Evolutionary conservation across 1,140 invertebrate genomes (phyloP), one percentile per base, ranked within the genome.

Genomic region (Rhagoletis zephyria): DNA sequence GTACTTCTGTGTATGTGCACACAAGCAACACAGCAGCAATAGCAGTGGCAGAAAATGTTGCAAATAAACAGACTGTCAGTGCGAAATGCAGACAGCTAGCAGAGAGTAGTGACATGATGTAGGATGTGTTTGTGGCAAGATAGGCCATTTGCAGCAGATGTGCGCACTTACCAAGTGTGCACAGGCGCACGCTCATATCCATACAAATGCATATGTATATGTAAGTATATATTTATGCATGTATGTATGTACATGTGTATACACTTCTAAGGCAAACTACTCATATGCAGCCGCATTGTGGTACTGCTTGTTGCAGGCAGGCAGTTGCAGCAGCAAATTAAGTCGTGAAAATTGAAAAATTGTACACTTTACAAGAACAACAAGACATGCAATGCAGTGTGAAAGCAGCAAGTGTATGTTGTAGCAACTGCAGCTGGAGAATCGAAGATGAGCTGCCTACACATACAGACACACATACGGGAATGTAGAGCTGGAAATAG

Each of bases 271-370:
- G 30, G 30, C 74, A 3, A 81, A 81, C n/a, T 51, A 81, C 74
- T 30, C 74, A 81, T 40, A 19, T 59, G 74, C 74, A 81, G 48
- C 30, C 30, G 30, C 19, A 81, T 81, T 59, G 16, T 56, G 45
- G 86, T 16, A 7, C 48, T 85, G 9, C 16, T 40, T 86, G 85
- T 56, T 86, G 56, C 56, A 63, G 12, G 30, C 30, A 30, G 30
- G 30, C 30, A 30, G 30, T 30, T 30, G 30, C 40, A 40, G 67
- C 42, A 4, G 9, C 67, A 63, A 87, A 87, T 87, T 81, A 87
- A 87, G 87, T 87, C 51, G 65, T 77, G 45, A 56, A 87, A 87
- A 87, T 87, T 87, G 87, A 87, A 87, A 87, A 87, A 87, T 87
- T 74, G 70, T 61, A 42, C 67, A 81, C 87, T 63, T 85, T 63